phyloP scores from a whole-genome alignment of 64 coral and sea anemone genomes.

The Astreopora myriophthalma region DNA sequence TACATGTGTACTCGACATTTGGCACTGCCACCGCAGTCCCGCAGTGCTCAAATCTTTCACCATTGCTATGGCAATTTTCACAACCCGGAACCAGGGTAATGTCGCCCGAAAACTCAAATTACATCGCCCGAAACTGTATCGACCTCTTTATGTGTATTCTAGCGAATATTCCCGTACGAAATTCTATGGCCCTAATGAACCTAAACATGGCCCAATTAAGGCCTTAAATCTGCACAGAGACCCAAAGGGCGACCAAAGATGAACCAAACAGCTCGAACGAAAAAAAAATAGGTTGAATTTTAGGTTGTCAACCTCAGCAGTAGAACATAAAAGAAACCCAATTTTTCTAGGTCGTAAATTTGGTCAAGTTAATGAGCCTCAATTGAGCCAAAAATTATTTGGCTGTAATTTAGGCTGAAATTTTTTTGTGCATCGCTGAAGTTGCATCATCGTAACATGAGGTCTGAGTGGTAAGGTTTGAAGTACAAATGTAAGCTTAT shows the following conservation, averaged over 20 bases:
- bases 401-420: not conserved
- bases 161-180: slow-evolving; percentile 10
- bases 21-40: too few relatives aligned
- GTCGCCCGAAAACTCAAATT: too few relatives aligned
- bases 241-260: not conserved
- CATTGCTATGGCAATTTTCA: too few relatives aligned
- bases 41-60: too few relatives aligned
- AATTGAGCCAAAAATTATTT: not conserved
- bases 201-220: not conserved
- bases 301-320: not conserved
- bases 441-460: not conserved
- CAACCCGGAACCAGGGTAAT: too few relatives aligned
- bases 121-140: too few relatives aligned
- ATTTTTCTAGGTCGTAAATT: not conserved
- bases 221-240: not conserved
- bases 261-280: not conserved
- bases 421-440: not conserved
- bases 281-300: slow-evolving; percentile 2
- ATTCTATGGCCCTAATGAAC: slow-evolving; percentile 7
- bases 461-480: not conserved
- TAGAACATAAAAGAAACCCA: not conserved
- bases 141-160: too few relatives aligned
- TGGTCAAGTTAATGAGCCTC: not conserved
- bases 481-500: not conserved
- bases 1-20: too few relatives aligned